phyloP scores from a whole-genome alignment of 2,797 vertebrate species.

The Phrynocephalus vlangalii region DNA sequence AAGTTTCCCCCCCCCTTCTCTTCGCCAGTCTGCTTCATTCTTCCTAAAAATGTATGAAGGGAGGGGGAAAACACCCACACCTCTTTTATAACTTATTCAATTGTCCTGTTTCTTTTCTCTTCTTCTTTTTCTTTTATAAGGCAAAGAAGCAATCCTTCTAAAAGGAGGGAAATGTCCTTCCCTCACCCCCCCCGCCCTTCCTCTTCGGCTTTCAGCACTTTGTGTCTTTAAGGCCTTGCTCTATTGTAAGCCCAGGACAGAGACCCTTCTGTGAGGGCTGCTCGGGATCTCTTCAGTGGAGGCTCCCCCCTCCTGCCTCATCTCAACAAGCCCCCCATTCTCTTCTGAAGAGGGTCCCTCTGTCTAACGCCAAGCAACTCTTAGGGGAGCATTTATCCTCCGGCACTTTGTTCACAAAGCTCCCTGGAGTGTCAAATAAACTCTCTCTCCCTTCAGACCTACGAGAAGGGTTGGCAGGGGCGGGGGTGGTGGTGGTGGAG shows the following conservation, averaged over 20 bases:
- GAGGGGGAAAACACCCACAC: slow-evolving; percentile 43
- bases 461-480: slow-evolving; percentile 66
- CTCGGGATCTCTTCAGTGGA: slow-evolving; percentile 72
- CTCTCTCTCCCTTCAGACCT: slow-evolving; percentile 84
- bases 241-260: slow-evolving; percentile 87
- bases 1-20: slow-evolving; percentile 20
- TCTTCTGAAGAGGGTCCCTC: slow-evolving; percentile 95
- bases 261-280: slow-evolving; percentile 88
- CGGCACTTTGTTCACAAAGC: slow-evolving; percentile 93
- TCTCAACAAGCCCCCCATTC: slow-evolving; percentile 94
- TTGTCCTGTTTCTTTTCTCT: slow-evolving; percentile 50
- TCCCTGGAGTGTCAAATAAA: slow-evolving; percentile 94
- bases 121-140: slow-evolving; percentile 2
- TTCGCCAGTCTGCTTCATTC: slow-evolving; percentile 4
- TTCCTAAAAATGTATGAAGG: slow-evolving; percentile 48
- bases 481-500: background rate
- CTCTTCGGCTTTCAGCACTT: slow-evolving; percentile 70
- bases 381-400: slow-evolving; percentile 91
- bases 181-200: slow-evolving; percentile 64
- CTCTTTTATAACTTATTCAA: slow-evolving; percentile 66
- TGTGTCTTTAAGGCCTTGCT: slow-evolving; percentile 83
- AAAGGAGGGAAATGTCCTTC: slow-evolving; percentile 66
- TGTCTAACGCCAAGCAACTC: slow-evolving; percentile 94
- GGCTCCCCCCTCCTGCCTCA: slow-evolving; percentile 79
- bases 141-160: slow-evolving; percentile 65